These are phyloP conservation scores for Siniperca undulata DNA, from an alignment of 2,797 vertebrate species.

Conservation along the genomic window DNA sequence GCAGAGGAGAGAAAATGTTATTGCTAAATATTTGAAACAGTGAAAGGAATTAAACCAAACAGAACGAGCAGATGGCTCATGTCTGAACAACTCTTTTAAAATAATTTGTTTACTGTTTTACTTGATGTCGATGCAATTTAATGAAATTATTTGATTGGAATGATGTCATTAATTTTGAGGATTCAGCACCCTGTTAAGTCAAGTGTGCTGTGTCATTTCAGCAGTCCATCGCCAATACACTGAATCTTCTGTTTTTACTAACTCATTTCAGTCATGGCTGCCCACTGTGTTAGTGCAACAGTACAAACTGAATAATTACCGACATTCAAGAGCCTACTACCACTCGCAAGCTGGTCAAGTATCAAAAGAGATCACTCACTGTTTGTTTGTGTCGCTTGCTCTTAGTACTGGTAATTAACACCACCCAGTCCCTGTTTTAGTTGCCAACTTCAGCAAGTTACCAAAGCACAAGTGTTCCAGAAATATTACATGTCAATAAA, in stretches of 20 bases:
- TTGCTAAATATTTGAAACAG: neutral
- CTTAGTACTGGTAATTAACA: neutral
- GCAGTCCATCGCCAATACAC: neutral
- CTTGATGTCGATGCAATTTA: neutral
- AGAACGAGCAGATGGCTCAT: neutral
- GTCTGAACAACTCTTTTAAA: neutral
- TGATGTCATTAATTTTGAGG: neutral
- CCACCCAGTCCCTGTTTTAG: neutral
- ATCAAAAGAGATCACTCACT: neutral
- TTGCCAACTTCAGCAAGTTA: neutral
- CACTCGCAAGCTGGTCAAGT: neutral
- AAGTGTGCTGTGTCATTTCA: neutral
- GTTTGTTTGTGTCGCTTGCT: neutral
- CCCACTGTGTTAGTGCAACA: neutral
- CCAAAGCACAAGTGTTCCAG: neutral
- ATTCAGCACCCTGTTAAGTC: neutral
- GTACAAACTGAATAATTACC: slow-evolving; percentile 39
- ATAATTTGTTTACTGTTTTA: neutral
- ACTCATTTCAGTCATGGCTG: neutral
- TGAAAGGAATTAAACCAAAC: neutral
- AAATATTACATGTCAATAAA: neutral
- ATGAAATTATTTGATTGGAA: neutral
- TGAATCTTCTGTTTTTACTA: neutral
- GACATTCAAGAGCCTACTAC: neutral
- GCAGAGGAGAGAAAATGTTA: neutral